Evolutionary conservation across 2,888 invertebrate species (phyloP).

Genomic region (Cremastinae sp.): DNA sequence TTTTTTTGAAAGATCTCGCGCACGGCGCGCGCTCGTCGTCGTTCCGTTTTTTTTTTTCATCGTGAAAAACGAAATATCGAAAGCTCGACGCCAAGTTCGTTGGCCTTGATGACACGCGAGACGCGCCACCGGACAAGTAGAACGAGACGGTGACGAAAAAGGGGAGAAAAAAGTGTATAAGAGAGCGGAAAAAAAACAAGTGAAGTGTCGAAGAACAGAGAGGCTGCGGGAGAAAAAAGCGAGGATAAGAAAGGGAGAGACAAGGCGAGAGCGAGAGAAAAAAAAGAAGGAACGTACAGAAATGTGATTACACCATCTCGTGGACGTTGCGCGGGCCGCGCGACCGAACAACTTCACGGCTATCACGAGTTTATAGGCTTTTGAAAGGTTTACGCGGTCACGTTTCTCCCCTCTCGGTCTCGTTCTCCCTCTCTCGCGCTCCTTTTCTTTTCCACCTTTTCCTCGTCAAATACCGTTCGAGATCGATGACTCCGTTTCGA

Average conservation of each 20-base stretch:
- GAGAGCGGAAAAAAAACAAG: conserved; percentile 29
- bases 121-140: conserved; percentile 52
- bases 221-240: conserved; percentile 36
- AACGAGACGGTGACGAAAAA: conserved; percentile 50
- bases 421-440: conserved; percentile 20
- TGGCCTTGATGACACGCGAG: conserved; percentile 55
- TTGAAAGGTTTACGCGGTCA: conserved; percentile 62
- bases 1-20: too few relatives aligned
- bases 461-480: conserved; percentile 51
- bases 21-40: too few relatives aligned
- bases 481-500: conserved; percentile 36
- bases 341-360: conserved; percentile 61
- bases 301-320: conserved; percentile 60
- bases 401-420: conserved; percentile 44
- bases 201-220: not conserved
- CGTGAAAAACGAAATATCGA: conserved; percentile 9
- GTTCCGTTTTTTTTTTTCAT: too few relatives aligned
- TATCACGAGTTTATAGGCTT: conserved; percentile 61
- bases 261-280: conserved; percentile 27
- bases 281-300: conserved; percentile 47
- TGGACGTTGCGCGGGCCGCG: conserved; percentile 41
- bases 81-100: conserved; percentile 47
- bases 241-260: conserved; percentile 26
- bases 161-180: conserved; percentile 22
- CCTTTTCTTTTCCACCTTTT: conserved; percentile 7